A percentile compares a stretch with the other conserved stretches of the same genome.
Evolutionary conservation across 2,797 vertebrate genomes (phyloP).

Genomic region (Acanthornis magna): DNA sequence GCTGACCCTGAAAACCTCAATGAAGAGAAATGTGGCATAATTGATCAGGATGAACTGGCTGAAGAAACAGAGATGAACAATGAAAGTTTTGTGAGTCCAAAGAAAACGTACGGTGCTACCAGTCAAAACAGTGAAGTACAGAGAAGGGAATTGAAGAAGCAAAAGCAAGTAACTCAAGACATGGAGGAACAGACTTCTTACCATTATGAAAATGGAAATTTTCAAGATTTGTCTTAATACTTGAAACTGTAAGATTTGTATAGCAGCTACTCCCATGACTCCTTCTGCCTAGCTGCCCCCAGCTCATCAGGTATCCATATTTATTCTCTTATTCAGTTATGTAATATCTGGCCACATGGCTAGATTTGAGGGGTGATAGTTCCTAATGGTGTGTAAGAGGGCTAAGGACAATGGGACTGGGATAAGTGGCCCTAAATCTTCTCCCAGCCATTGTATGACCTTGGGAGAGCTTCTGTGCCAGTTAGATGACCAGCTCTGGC

Average conservation of each 20-base stretch:
- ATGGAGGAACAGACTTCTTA: slow-evolving; percentile 78
- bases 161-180: slow-evolving; percentile 75
- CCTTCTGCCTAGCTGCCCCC: slow-evolving; percentile 4
- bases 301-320: slow-evolving; percentile 24
- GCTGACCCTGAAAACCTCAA: slow-evolving; percentile 89
- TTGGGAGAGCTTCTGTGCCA: not conserved
- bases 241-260: slow-evolving; percentile 23
- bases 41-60: slow-evolving; percentile 91
- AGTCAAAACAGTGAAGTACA: slow-evolving; percentile 76
- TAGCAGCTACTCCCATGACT: not conserved
- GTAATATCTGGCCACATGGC: not conserved
- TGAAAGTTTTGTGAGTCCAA: slow-evolving; percentile 75
- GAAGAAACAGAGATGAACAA: slow-evolving; percentile 89
- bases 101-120: slow-evolving; percentile 88
- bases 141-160: slow-evolving; percentile 81
- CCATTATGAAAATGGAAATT: slow-evolving; percentile 83
- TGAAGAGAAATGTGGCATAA: slow-evolving; percentile 93
- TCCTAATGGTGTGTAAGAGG: not conserved
- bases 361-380: not conserved
- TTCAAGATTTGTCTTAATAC: slow-evolving; percentile 81
- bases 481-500: not conserved
- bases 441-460: not conserved
- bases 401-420: not conserved
- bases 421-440: not conserved
- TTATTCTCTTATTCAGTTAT: slow-evolving; percentile 42